phyloP scores from a whole-genome alignment of 2,888 invertebrate genomes.

The Pristionchus maxplancki region DNA sequence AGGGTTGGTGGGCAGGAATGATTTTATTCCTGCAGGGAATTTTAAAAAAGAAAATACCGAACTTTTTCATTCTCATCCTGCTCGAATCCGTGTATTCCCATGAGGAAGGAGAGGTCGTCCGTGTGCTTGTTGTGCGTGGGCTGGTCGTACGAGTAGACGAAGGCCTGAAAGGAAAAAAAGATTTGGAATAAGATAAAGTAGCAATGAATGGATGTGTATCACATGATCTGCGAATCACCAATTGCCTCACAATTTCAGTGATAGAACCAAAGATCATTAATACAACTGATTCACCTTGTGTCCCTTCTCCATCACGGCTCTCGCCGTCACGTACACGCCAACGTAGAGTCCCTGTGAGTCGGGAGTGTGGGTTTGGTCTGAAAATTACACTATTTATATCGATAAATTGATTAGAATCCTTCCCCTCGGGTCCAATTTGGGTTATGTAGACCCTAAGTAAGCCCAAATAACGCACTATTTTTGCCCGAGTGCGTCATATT shows the following conservation, averaged over 20 bases:
- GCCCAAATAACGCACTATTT: background rate
- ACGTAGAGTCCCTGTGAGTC: constrained; percentile 25
- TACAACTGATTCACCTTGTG: background rate
- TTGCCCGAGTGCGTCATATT: background rate
- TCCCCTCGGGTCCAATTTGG: no score
- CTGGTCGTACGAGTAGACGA: constrained; percentile 62
- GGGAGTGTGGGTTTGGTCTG: constrained; percentile 25
- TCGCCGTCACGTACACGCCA: background rate
- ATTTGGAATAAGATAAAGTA: no score
- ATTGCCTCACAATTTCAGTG: no score
- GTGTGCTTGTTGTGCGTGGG: constrained; percentile 62
- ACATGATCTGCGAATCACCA: no score
- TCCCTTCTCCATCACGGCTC: background rate
- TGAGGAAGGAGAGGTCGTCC: constrained; percentile 63
- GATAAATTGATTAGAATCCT: no score
- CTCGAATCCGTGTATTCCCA: constrained; percentile 65
- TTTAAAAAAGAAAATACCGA: background rate
- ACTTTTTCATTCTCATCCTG: constrained; percentile 62
- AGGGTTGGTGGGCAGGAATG: no score
- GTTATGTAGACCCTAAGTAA: no score
- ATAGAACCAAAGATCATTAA: no score
- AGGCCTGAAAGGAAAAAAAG: constrained; percentile 57
- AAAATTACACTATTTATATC: background rate
- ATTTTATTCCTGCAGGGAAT: background rate
- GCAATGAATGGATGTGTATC: no score